Conservation (phyloP, 2,888 invertebrate species). For the Cosmia pyralina region DNA sequence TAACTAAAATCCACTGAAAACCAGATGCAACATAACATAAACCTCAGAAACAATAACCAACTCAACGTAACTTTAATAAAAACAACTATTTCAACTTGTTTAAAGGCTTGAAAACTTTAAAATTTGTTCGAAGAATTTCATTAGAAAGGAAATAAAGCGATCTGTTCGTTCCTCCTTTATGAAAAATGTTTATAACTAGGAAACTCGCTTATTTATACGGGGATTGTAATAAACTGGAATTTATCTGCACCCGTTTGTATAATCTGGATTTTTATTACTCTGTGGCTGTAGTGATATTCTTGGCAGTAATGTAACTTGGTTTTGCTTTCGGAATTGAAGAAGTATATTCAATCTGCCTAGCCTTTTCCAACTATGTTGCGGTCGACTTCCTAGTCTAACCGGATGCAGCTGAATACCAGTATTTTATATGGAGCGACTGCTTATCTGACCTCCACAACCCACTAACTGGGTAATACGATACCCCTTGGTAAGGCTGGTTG, state of each 20-base stretch:
- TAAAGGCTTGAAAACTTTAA: slow-evolving; percentile 36
- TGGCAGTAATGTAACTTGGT: slow-evolving; percentile 24
- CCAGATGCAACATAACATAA: not conserved
- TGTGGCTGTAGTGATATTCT: slow-evolving; percentile 11
- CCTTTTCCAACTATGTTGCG: no score
- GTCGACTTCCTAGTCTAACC: no score
- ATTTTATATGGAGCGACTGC: no score
- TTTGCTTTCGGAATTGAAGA: slow-evolving; percentile 1
- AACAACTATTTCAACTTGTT: slow-evolving; percentile 48
- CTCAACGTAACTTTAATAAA: slow-evolving; percentile 29
- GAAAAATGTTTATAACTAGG: slow-evolving; percentile 60
- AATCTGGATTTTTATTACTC: slow-evolving; percentile 63
- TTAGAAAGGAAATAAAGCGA: slow-evolving; percentile 42
- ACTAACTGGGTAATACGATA: no score
- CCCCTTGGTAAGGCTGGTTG: no score
- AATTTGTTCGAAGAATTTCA: slow-evolving; percentile 51
- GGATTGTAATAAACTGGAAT: slow-evolving; percentile 63
- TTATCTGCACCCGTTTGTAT: slow-evolving; percentile 57
- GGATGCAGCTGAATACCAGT: no score
- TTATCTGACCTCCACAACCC: no score
- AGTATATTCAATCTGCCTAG: not conserved
- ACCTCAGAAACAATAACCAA: slow-evolving; percentile 30
- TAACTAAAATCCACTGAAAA: not conserved
- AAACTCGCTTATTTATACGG: slow-evolving; percentile 55
- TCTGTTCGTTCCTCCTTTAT: slow-evolving; percentile 38